Evolutionary conservation across 2,113 vertebrate species (phyloP), one percentile per base, ranked within the genome.

Genomic region (Nannospalax galili): DNA sequence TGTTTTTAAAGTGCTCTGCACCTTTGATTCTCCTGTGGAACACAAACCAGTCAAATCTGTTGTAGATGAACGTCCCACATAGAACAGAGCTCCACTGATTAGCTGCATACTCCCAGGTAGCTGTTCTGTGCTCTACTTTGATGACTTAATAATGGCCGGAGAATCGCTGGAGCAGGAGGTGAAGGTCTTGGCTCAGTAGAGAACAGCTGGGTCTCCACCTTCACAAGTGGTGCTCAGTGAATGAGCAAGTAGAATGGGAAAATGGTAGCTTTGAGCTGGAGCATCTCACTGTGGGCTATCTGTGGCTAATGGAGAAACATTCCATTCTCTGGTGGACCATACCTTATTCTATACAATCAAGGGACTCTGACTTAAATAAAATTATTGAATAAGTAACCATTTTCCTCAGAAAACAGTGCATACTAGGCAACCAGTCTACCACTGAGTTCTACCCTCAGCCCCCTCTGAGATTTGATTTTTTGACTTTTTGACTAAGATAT

Each of bases 91-190:
- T 93, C 37, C 88, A 62, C 84, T 58, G 9, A 52, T 72, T 58
- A 79, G 11, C 72, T 84, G 9, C 11, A 52, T 62, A 92, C 62
- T 62, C n/a, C 67, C 9, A 70, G 48, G 7, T 79, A 58, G 73
- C 73, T 79, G 4, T 81, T 96, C 37, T 72, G 1, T 32, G 24
- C 52, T 93, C 26, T 79, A n/a, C 56, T 91, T 79, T 91, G 82
- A 70, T 88, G 40, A 84, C 64, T 85, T 77, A 58, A 40, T 81
- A 93, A 69, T 90, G 75, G 42, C 42, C 32, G 81, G 93, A 92
- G 64, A 93, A 93, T n/a, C n/a, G n/a, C n/a, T n/a, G n/a, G n/a
- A n/a, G n/a, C n/a, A n/a, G n/a, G n/a, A n/a, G n/a, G n/a, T n/a
- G n/a, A n/a, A n/a, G n/a, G n/a, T 73, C 64, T 79, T 84, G 30